A percentile compares a stretch with the other conserved stretches of the same genome.
phyloP scores from a whole-genome alignment of 2,888 invertebrate genomes.

The Pegoplata infirma region DNA sequence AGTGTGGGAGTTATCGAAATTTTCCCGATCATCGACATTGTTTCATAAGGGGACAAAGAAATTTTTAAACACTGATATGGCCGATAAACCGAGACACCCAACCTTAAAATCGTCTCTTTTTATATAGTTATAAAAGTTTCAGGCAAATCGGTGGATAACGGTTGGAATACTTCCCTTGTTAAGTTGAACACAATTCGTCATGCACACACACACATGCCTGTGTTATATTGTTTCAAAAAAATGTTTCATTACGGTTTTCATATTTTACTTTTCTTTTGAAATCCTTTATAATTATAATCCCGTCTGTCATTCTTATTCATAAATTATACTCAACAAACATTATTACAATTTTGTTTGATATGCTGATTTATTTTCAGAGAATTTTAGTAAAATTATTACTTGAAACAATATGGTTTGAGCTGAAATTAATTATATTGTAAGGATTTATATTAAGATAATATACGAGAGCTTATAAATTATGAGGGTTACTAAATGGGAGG shows the following conservation, averaged over 20 bases:
- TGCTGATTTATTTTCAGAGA: conserved; percentile 16
- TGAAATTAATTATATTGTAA: conserved; percentile 25
- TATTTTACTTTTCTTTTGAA: conserved; percentile 20
- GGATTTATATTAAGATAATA: conserved; percentile 32
- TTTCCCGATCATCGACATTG: too few species aligned
- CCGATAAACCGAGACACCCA: too few species aligned
- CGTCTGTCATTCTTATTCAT: conserved; percentile 22
- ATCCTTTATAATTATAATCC: conserved; percentile 56
- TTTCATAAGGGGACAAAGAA: too few species aligned
- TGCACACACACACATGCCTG: conserved; percentile 13
- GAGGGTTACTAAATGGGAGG: not conserved
- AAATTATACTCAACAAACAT: conserved; percentile 23
- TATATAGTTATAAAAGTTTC: too few species aligned
- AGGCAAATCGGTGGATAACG: too few species aligned
- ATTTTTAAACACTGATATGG: too few species aligned
- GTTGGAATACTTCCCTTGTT: too few species aligned
- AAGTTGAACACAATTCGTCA: conserved; percentile 29
- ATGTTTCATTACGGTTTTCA: too few species aligned
- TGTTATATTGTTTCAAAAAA: not conserved
- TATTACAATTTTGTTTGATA: not conserved
- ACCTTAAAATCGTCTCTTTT: too few species aligned
- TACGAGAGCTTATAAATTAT: too few species aligned
- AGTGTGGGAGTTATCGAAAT: too few species aligned
- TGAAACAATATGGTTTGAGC: conserved; percentile 30
- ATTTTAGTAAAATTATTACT: conserved; percentile 18